Base-by-base conservation (phyloP, 2,113 vertebrate genomes). In the rat (Rattus norvegicus) region DNA sequence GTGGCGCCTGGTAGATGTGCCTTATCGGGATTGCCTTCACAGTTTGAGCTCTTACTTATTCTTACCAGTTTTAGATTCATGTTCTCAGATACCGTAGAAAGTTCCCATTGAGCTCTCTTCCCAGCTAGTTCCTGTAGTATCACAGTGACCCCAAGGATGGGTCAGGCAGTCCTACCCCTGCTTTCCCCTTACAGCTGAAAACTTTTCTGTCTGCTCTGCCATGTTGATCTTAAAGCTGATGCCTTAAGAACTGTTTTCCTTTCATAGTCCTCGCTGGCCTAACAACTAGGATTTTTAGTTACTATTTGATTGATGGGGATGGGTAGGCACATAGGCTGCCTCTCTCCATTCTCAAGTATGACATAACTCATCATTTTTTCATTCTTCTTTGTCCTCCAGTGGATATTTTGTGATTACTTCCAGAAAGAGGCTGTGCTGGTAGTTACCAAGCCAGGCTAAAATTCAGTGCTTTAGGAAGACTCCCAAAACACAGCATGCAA, bases 11-110 rank as follows among this genome's bases (percentile, higher is more conserved):
- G 5, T 85, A 88, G n/a, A 22, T 93, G 87, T 56, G 33, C 69
- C n/a, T 87, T 84, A 43, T 61, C 19, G 76, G 33, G 61, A 76
- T 24, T 79, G 30, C 86, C 24, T 59, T 86, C 52, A 13, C 26
- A 76, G 54, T 86, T 86, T 83, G 47, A 47, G 22, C n/a, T 89
- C 69, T 65, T 30, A 13, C 28, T 95, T 90, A 22, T 73, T 91
- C 30, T 91, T 52, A 88, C 0, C 63, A n/a, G 72, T 80, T 96
- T 95, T 94, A 75, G 65, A 73, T 43, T 73, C 75, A 79, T 83
- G 47, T 85, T 94, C 30, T 87, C 92, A 89, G 81, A 92, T 83
- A 90, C 69, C 26, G 49, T 43, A 9, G 39, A 80, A 84, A 47
- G 92, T 26, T 17, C 14, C 7, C 19, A 61, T 5, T 84, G 75